phyloP scores from a whole-genome alignment of 1,140 invertebrate genomes.

The Arctopsyche grandis region DNA sequence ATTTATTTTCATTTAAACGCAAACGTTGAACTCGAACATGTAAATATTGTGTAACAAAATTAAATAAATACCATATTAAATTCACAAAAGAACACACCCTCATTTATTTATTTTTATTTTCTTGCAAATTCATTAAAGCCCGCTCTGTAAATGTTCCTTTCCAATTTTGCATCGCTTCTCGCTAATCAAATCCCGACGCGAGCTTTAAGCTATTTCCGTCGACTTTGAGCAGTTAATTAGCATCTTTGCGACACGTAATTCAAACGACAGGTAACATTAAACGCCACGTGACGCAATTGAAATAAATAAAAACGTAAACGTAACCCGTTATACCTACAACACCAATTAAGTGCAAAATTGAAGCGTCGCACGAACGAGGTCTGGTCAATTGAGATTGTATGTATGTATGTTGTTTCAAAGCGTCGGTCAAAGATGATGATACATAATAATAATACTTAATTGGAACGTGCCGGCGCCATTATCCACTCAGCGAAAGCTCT shows the following conservation, averaged over 20 bases:
- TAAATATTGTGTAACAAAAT: no score
- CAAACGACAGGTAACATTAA: background rate
- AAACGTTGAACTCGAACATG: background rate
- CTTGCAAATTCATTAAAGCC: no score
- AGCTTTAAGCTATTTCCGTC: background rate
- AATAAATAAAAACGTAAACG: no score
- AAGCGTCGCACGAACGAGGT: no score
- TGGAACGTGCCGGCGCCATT: constrained; percentile 4
- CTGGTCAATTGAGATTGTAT: no score
- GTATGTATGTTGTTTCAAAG: background rate
- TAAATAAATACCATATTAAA: no score
- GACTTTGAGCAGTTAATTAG: constrained; percentile 13
- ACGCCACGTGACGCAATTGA: background rate
- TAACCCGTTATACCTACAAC: no score
- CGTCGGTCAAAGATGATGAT: constrained; percentile 14
- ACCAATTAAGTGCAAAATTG: no score
- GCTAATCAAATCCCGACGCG: constrained; percentile 8
- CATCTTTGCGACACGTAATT: background rate
- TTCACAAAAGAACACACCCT: no score
- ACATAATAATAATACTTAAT: constrained; percentile 11
- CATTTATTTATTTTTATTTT: no score
- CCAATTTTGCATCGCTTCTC: background rate
- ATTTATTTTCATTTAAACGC: background rate
- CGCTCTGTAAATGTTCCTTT: background rate
- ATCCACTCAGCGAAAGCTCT: background rate